Percentiles rank a stretch among this genome's conserved stretches.
Conservation (phyloP, 2,113 vertebrate species). For the Coturnix japonica region DNA sequence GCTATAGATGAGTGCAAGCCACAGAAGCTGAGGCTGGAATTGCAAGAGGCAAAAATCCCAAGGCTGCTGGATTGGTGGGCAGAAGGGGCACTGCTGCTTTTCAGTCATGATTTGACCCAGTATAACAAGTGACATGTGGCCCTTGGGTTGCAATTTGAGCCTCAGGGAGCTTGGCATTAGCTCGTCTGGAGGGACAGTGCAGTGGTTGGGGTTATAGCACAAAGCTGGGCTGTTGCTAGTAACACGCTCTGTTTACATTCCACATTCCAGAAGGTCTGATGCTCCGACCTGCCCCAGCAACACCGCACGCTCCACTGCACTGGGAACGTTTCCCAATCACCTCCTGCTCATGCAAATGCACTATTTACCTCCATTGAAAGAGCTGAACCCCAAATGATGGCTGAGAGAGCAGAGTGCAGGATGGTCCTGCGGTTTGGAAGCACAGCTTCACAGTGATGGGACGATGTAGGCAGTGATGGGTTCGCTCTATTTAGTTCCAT, state of each 20-base stretch:
- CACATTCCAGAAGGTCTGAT: conserved; percentile 52
- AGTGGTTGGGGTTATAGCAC: neutral
- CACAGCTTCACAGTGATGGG: neutral
- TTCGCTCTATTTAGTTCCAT: neutral
- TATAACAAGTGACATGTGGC: neutral
- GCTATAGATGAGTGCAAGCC: neutral
- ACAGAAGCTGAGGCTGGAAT: fast-evolving
- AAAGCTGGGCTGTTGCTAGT: conserved; percentile 33
- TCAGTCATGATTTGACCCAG: neutral
- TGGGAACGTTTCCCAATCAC: neutral
- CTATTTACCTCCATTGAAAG: neutral
- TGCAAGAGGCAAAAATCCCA: neutral
- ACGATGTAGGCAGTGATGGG: neutral
- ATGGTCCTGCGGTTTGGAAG: neutral
- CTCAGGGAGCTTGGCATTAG: neutral
- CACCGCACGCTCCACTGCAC: neutral
- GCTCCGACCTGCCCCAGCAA: conserved; percentile 19
- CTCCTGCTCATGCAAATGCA: neutral
- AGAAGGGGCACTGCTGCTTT: neutral
- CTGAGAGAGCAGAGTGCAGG: neutral
- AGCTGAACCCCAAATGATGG: neutral
- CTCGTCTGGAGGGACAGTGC: neutral
- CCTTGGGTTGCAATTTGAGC: neutral
- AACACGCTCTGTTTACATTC: conserved; percentile 57
- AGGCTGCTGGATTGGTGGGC: neutral